These are phyloP conservation scores for Isichthys henryi DNA, from an alignment of 2,113 vertebrate genomes.

Conservation along the genomic window DNA sequence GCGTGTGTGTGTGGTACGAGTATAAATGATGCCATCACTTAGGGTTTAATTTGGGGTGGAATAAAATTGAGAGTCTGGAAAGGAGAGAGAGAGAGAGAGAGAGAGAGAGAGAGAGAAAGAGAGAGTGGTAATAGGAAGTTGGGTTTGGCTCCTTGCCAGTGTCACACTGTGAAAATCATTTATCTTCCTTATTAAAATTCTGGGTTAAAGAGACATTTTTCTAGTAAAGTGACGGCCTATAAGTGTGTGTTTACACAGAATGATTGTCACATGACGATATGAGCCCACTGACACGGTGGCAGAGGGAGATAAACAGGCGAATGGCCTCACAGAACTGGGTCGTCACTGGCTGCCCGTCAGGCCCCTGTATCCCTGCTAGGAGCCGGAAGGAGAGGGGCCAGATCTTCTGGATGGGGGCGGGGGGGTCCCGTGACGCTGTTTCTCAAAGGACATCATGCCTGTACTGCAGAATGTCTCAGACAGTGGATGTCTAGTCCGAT, in stretches of 20 bases:
- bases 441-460: background rate
- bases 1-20: background rate
- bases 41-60: background rate
- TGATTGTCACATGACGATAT: conserved; percentile 30
- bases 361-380: background rate
- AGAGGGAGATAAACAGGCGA: conserved; percentile 39
- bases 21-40: conserved; percentile 2
- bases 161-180: conserved; percentile 38
- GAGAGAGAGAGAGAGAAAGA: background rate
- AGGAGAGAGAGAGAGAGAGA: background rate
- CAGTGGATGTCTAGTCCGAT: background rate
- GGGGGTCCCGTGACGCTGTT: background rate
- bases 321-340: conserved; percentile 3
- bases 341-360: background rate
- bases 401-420: background rate
- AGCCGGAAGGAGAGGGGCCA: background rate
- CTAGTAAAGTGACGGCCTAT: conserved; percentile 14
- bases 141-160: conserved; percentile 4
- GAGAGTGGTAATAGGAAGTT: background rate
- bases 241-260: conserved; percentile 1
- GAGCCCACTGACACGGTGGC: conserved; percentile 11
- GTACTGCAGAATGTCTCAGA: background rate
- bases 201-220: conserved; percentile 28
- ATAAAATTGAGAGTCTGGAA: background rate
- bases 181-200: conserved; percentile 34